phyloP scores from a whole-genome alignment of 2,888 invertebrate species.

The Endomychus coccineus region DNA sequence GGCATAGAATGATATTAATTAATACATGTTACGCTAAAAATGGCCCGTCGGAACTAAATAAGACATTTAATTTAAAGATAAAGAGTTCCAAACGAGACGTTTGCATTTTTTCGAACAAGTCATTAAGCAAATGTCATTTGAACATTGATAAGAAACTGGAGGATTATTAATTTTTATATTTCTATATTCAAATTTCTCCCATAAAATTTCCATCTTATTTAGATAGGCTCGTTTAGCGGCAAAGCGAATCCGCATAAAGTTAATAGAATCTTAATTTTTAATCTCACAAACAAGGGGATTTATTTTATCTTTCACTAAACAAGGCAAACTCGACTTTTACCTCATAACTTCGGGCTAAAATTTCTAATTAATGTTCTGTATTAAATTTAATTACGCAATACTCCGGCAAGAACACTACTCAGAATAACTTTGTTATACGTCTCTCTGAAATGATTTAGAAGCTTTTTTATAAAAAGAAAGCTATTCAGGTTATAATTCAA shows the following conservation, averaged over 20 bases:
- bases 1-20: too few species aligned
- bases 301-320: constrained; percentile 31
- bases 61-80: constrained; percentile 33
- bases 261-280: constrained; percentile 34
- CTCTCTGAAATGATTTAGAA: constrained; percentile 13
- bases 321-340: constrained; percentile 30
- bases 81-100: constrained; percentile 26
- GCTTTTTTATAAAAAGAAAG: constrained; percentile 12
- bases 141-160: constrained; percentile 25
- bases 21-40: too few species aligned
- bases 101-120: constrained; percentile 22
- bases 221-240: constrained; percentile 17
- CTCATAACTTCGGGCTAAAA: constrained; percentile 33
- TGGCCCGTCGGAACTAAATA: constrained; percentile 21
- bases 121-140: constrained; percentile 28
- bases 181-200: constrained; percentile 18
- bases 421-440: constrained; percentile 24
- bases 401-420: constrained; percentile 24
- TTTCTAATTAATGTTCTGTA: constrained; percentile 36
- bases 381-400: constrained; percentile 34
- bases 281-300: constrained; percentile 29
- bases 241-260: constrained; percentile 30
- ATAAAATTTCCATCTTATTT: constrained; percentile 17
- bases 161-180: constrained; percentile 27
- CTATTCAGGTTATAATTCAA: constrained; percentile 4